A percentile compares a stretch with the other conserved stretches of the same genome.
Evolutionary conservation across 2,113 vertebrate genomes (phyloP).

Genomic region (Hypomesus transpacificus): DNA sequence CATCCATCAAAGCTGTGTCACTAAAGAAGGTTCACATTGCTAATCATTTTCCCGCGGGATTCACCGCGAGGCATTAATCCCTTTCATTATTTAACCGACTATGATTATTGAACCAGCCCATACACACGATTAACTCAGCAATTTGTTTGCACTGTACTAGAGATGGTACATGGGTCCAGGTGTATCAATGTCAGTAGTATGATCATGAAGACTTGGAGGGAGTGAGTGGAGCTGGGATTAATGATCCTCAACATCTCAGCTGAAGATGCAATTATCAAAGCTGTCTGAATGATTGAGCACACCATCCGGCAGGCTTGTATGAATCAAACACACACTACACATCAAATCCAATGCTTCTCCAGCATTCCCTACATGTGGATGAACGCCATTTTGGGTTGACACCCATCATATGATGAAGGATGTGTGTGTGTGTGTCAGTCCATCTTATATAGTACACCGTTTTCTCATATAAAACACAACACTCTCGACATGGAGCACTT

Average conservation of each 20-base stretch:
- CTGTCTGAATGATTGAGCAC: conserved; percentile 50
- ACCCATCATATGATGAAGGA: conserved; percentile 40
- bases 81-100: too few species aligned
- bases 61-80: too few species aligned
- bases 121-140: background rate
- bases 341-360: conserved; percentile 35
- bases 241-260: conserved; percentile 47
- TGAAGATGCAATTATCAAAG: conserved; percentile 53
- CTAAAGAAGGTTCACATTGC: too few species aligned
- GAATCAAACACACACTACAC: conserved; percentile 17
- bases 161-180: conserved; percentile 3
- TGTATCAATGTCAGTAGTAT: conserved; percentile 24
- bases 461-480: too few species aligned
- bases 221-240: conserved; percentile 31
- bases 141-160: too few species aligned
- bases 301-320: conserved; percentile 27
- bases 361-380: conserved; percentile 13
- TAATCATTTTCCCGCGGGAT: too few species aligned
- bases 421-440: too few species aligned
- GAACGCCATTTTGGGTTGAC: conserved; percentile 31
- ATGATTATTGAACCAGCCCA: too few species aligned
- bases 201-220: conserved; percentile 20
- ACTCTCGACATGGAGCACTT: too few species aligned
- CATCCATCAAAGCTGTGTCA: too few species aligned
- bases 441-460: too few species aligned